Evolutionary conservation across 35 echinoderm and acorn worm species (phyloP).

Genomic region (Ophioderma brevispina): DNA sequence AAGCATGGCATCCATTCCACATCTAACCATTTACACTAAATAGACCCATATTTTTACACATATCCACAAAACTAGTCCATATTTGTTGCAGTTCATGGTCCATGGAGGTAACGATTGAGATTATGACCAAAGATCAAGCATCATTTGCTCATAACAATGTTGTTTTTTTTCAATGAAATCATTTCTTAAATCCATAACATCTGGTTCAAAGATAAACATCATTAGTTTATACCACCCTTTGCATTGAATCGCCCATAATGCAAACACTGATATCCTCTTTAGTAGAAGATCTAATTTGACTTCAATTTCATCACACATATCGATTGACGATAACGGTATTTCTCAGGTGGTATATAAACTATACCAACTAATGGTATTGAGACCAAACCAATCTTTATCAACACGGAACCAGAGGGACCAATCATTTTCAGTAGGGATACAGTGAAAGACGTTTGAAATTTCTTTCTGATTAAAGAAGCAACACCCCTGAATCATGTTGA

Average conservation of each 20-base stretch:
- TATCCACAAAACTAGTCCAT: neutral
- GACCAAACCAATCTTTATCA: neutral
- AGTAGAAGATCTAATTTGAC: neutral
- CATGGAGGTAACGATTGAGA: neutral
- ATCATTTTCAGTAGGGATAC: constrained; percentile 4
- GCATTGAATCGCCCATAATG: neutral
- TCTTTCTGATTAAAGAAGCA: neutral
- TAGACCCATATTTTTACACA: neutral
- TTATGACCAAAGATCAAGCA: neutral
- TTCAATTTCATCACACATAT: constrained; percentile 1
- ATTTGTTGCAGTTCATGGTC: neutral
- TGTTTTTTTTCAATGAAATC: neutral
- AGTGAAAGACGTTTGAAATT: neutral
- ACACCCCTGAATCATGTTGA: neutral
- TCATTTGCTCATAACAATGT: neutral
- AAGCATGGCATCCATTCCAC: neutral
- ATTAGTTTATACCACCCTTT: neutral
- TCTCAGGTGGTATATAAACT: constrained; percentile 5
- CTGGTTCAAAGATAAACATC: neutral
- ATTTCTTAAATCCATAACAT: neutral
- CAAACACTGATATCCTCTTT: constrained; percentile 8
- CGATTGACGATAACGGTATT: neutral
- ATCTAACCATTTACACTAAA: neutral
- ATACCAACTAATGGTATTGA: neutral
- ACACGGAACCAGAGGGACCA: neutral